Percentiles rank a stretch among this genome's conserved stretches.
These are phyloP conservation scores for Pseudorhombus dupliciocellatus DNA, from an alignment of 2,113 vertebrate species.

Conservation along the genomic window DNA sequence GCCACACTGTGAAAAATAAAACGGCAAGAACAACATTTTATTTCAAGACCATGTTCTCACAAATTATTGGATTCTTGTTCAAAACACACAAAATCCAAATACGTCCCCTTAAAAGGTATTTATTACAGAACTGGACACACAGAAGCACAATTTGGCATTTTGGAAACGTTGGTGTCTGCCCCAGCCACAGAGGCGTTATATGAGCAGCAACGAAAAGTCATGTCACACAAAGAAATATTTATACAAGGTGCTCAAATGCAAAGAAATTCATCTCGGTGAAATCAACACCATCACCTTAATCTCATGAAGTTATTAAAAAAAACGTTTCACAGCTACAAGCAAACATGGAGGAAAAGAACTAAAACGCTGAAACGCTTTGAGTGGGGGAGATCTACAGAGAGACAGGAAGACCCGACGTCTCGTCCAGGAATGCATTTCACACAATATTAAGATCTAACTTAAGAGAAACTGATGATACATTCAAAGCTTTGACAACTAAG, in stretches of 20 bases:
- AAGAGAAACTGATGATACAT: slow-evolving; percentile 43
- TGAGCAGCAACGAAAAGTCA: slow-evolving; percentile 19
- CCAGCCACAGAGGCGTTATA: slow-evolving; percentile 1
- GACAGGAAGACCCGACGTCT: background rate
- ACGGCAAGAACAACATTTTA: slow-evolving; percentile 64
- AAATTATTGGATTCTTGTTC: slow-evolving; percentile 56
- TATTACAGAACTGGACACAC: slow-evolving; percentile 25
- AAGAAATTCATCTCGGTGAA: slow-evolving; percentile 23
- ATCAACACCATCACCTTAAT: slow-evolving; percentile 39
- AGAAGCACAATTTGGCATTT: slow-evolving; percentile 40
- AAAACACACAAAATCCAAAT: slow-evolving; percentile 63
- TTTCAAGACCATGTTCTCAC: slow-evolving; percentile 63
- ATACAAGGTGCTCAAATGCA: slow-evolving; percentile 28
- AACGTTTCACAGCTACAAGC: slow-evolving; percentile 50
- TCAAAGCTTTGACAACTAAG: slow-evolving; percentile 69
- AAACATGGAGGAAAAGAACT: slow-evolving; percentile 2
- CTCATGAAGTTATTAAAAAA: slow-evolving; percentile 10
- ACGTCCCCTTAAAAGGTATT: slow-evolving; percentile 37
- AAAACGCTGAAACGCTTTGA: slow-evolving; percentile 2
- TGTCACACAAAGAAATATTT: slow-evolving; percentile 2
- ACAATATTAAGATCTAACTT: too few species aligned
- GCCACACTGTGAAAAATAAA: slow-evolving; percentile 31
- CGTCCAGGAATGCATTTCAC: slow-evolving; percentile 25
- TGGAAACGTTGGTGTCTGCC: slow-evolving; percentile 26
- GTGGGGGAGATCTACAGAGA: background rate